Conservation (phyloP, 2,888 invertebrate genomes). For the Masnerella sp. region DNA sequence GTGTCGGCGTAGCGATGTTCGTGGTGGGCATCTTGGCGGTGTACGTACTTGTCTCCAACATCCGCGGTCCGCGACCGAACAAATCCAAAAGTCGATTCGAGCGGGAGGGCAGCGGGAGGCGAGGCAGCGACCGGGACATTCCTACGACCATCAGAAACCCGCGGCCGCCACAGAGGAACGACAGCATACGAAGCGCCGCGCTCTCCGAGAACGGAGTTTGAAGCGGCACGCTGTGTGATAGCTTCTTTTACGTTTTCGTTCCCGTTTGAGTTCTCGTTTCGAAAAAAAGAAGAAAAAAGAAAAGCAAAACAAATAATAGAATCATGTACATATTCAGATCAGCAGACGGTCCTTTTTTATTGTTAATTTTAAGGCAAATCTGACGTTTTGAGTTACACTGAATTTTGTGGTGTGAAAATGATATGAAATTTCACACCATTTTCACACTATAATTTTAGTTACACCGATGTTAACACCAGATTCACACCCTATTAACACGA, state of each 20-base stretch:
- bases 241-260: background rate
- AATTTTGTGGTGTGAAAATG: no score
- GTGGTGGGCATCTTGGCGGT: conserved; percentile 73
- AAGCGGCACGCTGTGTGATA: conserved; percentile 14
- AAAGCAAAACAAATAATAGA: no score
- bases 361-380: no score
- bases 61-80: conserved; percentile 68
- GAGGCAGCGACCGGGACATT: conserved; percentile 69
- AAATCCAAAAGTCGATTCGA: conserved; percentile 63
- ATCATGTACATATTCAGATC: no score
- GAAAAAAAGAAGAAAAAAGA: no score
- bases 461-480: no score
- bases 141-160: conserved; percentile 50
- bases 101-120: conserved; percentile 69
- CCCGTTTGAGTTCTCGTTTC: background rate
- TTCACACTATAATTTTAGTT: no score
- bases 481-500: no score
- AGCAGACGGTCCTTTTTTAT: no score
- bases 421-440: no score
- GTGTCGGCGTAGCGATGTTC: conserved; percentile 74
- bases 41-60: conserved; percentile 72
- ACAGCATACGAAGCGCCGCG: conserved; percentile 70
- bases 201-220: conserved; percentile 75
- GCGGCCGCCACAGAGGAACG: conserved; percentile 66
- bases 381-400: no score